Percentiles rank a stretch among this genome's conserved stretches.
These are phyloP conservation scores for Listronotus bonariensis DNA, from an alignment of 1,140 invertebrate genomes.

Conservation along the genomic window DNA sequence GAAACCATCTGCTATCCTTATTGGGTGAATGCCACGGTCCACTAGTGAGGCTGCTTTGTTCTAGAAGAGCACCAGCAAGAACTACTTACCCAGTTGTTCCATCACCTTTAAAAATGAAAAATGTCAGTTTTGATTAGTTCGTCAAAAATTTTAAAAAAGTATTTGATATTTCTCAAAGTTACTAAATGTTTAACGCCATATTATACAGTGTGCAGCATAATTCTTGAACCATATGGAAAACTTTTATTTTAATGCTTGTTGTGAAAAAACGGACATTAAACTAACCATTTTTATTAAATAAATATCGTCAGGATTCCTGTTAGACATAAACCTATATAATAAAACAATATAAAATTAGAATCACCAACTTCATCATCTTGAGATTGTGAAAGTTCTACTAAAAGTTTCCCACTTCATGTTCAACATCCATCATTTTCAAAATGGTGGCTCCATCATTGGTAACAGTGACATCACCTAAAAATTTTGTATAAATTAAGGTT, in stretches of 20 bases:
- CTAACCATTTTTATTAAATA: no score
- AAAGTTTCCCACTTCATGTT: slow-evolving; percentile 96
- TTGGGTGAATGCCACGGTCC: slow-evolving; percentile 98
- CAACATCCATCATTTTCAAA: slow-evolving; percentile 98
- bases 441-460: slow-evolving; percentile 99
- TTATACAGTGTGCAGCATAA: no score
- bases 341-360: no score
- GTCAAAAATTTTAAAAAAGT: neutral
- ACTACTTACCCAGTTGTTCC: slow-evolving; percentile 99
- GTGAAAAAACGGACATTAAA: no score
- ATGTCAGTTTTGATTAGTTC: neutral
- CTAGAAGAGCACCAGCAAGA: slow-evolving; percentile 83
- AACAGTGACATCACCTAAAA: slow-evolving; percentile 89
- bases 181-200: no score
- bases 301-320: no score
- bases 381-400: slow-evolving; percentile 97
- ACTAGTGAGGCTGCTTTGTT: slow-evolving; percentile 92
- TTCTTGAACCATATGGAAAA: no score
- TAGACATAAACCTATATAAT: no score
- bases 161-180: no score
- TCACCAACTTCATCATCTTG: slow-evolving; percentile 99
- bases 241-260: no score
- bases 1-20: slow-evolving; percentile 98
- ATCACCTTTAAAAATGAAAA: slow-evolving; percentile 66
- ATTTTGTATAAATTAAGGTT: neutral